Base-by-base conservation (phyloP, 2,797 vertebrate genomes). In the Nasua narica region DNA sequence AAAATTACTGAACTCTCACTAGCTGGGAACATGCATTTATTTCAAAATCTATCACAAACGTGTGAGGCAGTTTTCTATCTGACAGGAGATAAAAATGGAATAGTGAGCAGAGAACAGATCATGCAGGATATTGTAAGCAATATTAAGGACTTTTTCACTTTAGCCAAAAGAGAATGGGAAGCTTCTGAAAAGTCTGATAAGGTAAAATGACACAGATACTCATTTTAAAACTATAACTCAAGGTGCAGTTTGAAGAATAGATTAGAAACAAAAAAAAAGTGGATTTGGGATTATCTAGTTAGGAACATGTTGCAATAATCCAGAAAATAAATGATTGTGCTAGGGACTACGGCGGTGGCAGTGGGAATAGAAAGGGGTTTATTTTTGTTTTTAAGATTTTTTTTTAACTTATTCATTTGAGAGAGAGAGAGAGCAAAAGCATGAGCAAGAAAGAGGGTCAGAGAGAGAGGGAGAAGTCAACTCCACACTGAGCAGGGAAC, bases 21-120 rank as follows among this genome's bases (percentile, higher is more conserved):
- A 88, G 74, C 50, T 91, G 52, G n/a, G 65, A 87, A 67, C 43
- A 77, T 50, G 14, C 87, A 94, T 92, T 95, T 94, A 95, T 97
- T 96, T 95, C 58, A 81, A 82, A 97, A 96, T 89, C 7, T 58
- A 91, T 91, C 69, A 70, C 94, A 92, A 94, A 58, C 50, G 56
- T 87, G 32, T 89, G 48, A 93, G 40, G 48, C 35, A 50, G 46
- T 65, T 96, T 95, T 58, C 77, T 89, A 76, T 58, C 40, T 72
- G 69, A 84, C 40, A 60, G 69, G 43, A 89, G 35, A 96, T 94
- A 82, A 52, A 96, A 96, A 94, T 54, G 18, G 65, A 69, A 85
- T 12, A 76, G 43, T 74, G 35, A 88, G 29, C 27, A 84, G 25
- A 87, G 52, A 94, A 86, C 46, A 86, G 84, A 86, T 8, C 54